Conservation (phyloP, 2,888 invertebrate genomes). For the Lydus trimaculatus region DNA sequence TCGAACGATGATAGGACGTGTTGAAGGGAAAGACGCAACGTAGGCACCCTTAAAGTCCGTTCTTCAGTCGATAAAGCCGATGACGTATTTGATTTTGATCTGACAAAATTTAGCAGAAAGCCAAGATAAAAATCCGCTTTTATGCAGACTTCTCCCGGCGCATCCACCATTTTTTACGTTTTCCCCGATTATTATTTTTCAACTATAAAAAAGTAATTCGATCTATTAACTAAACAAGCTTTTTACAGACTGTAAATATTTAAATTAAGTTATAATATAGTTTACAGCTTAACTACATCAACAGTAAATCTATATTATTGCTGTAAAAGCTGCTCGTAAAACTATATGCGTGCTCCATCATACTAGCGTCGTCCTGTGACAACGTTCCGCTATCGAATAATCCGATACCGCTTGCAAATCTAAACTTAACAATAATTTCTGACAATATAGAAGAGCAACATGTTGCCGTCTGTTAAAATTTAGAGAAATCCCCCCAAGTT, state of each 20-base stretch:
- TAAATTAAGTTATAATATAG: neutral
- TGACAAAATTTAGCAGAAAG: neutral
- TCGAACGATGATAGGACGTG: neutral
- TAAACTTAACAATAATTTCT: slow-evolving; percentile 23
- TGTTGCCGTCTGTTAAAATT: slow-evolving; percentile 41
- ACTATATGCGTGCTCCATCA: neutral
- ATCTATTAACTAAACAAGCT: neutral
- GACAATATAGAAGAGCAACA: slow-evolving; percentile 41
- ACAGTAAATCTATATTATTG: neutral
- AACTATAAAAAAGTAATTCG: no score
- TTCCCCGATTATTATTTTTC: no score
- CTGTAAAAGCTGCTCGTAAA: neutral
- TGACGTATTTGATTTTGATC: slow-evolving; percentile 2
- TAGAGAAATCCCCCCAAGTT: slow-evolving; percentile 32
- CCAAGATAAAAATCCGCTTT: neutral
- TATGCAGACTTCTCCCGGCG: neutral
- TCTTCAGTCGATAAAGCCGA: neutral
- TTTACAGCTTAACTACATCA: neutral
- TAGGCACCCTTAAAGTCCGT: slow-evolving; percentile 2
- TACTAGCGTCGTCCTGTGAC: neutral
- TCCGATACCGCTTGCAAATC: neutral
- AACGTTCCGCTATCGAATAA: neutral
- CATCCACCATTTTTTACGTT: neutral
- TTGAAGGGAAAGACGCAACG: neutral
- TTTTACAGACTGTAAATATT: neutral